phyloP scores from a whole-genome alignment of 2,888 invertebrate species.

The Unio delphinus region DNA sequence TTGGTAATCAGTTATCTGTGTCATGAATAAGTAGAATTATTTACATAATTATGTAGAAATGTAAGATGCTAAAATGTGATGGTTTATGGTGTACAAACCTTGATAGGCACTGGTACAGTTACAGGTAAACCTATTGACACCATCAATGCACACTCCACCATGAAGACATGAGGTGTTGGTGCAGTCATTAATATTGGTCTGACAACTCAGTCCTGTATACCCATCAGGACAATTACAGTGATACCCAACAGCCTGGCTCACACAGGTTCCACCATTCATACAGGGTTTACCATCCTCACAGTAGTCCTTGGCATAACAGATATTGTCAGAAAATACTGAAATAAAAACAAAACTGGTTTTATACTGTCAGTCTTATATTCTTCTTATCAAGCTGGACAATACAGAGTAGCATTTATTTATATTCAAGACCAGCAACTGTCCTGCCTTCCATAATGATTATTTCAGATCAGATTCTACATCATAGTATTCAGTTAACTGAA shows the following conservation, averaged over 20 bases:
- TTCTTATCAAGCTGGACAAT: neutral
- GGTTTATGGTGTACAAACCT: neutral
- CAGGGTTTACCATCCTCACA: constrained; percentile 40
- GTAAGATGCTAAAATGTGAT: neutral
- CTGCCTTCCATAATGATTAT: too few relatives aligned
- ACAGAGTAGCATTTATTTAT: neutral
- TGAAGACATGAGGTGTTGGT: constrained; percentile 18
- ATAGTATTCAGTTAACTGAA: too few relatives aligned
- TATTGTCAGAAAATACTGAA: constrained; percentile 36
- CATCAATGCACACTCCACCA: constrained; percentile 30
- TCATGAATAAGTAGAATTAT: too few relatives aligned
- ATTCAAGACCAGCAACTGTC: too few relatives aligned
- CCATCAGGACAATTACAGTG: constrained; percentile 45
- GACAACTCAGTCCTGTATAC: constrained; percentile 48
- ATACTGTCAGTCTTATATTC: neutral
- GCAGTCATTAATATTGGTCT: constrained; percentile 73
- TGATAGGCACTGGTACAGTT: constrained; percentile 85
- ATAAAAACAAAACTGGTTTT: constrained; percentile 3
- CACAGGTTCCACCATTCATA: constrained; percentile 31
- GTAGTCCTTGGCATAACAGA: constrained; percentile 24
- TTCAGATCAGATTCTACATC: too few relatives aligned
- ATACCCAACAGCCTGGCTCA: constrained; percentile 14
- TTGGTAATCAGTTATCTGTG: too few relatives aligned
- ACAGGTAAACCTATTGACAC: constrained; percentile 87
- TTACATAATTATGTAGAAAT: neutral